Evolutionary conservation across 2,113 vertebrate genomes (phyloP).

Genomic region (Lynx canadensis): DNA sequence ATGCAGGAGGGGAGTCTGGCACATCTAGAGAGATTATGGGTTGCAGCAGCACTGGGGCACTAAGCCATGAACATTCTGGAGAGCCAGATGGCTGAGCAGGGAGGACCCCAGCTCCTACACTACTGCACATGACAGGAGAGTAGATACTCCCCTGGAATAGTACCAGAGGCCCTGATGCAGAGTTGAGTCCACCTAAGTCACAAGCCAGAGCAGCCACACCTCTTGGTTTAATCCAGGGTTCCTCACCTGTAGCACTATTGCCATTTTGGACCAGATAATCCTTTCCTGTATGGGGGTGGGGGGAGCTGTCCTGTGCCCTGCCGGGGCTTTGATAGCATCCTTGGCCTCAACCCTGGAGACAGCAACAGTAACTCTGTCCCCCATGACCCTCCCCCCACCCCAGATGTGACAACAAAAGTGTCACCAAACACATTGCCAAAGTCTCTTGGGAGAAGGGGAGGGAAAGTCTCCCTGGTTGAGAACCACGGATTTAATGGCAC

Average conservation of each 20-base stretch:
- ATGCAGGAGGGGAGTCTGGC: background rate
- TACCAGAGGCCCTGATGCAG: background rate
- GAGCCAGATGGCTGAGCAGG: background rate
- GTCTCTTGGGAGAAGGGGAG: background rate
- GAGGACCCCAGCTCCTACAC: background rate
- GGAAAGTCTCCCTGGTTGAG: background rate
- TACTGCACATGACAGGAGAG: background rate
- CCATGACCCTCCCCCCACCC: no score
- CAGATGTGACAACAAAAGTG: no score
- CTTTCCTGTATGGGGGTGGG: background rate
- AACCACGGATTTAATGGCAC: background rate
- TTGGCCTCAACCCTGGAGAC: background rate
- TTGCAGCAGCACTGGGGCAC: background rate
- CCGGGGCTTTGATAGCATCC: background rate
- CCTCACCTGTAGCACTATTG: rapidly evolving
- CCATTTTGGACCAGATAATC: background rate
- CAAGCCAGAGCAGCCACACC: background rate
- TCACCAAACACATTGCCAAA: background rate
- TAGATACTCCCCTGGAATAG: background rate
- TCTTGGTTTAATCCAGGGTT: background rate
- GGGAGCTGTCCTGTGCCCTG: background rate
- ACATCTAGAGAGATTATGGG: background rate
- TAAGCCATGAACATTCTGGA: background rate
- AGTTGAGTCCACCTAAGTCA: background rate
- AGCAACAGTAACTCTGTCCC: background rate